Evolutionary conservation across 2,797 vertebrate genomes (phyloP), one percentile per base, ranked within the genome.

Genomic region (Premnoplex brunnescens): DNA sequence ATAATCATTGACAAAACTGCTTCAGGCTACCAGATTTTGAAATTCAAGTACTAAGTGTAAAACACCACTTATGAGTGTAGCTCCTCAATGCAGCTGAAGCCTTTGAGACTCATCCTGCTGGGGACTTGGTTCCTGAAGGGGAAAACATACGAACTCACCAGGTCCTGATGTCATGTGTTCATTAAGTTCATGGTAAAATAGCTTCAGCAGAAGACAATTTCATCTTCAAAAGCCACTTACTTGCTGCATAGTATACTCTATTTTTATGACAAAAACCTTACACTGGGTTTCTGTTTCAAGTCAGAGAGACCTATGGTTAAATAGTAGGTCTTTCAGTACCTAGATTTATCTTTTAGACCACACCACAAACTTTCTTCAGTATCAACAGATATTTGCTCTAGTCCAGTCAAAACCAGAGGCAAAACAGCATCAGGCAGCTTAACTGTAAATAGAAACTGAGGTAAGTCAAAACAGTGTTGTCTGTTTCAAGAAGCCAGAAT

Each of bases 221-320:
- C 7, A 44, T 60, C 39, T 51, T 4, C 28, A 59, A 7, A 5
- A 83, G 10, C 3, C 23, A 24, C 12, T 52, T 63, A 9, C 18
- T 54, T 88, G 21, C 10, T 85, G 10, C 67, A 32, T 23, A 36
- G 17, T 26, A 39, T 26, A 28, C 11, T n/a, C 14, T n/a, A 44
- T 15, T 23, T 52, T 8, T 17, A 55, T 5, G 19, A 85, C 51
- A 60, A 89, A 71, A 80, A 51, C 0, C 8, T 28, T 0, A 0
- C 7, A 18, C 26, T 62, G 26, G 3, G 7, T 24, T 76, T 48
- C 37, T 54, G 3, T 11, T 83, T 89, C 68, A 79, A 81, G 34
- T 36, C 15, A 54, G 8, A 27, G 8, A 66, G 6, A 12, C 1
- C 24, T 11, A 26, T 24, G 20, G 12, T n/a, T 59, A 27, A 58